A percentile compares a stretch with the other conserved stretches of the same genome.
These are phyloP conservation scores for Drosophila seclusa DNA, from an alignment of 2,888 invertebrate genomes.

Conservation along the genomic window DNA sequence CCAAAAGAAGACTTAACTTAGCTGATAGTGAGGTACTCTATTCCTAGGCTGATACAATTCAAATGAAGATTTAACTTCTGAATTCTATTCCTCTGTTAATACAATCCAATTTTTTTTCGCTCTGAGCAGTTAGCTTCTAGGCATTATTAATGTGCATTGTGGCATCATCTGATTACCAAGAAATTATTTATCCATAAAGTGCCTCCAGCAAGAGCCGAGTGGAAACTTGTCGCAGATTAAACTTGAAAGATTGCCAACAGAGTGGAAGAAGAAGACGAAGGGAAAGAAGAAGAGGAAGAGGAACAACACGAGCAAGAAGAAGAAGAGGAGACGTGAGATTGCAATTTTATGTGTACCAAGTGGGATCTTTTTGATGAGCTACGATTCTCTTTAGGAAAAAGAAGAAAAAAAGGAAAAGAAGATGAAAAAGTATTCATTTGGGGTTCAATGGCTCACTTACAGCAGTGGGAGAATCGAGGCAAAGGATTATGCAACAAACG, in stretches of 20 bases:
- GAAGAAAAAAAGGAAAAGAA: neutral
- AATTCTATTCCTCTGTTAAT: neutral
- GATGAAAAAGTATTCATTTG: constrained; percentile 45
- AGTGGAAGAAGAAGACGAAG: neutral
- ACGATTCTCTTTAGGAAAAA: constrained; percentile 8
- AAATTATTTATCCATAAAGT: constrained; percentile 57
- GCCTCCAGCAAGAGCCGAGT: constrained; percentile 2
- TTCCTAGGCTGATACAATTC: no score
- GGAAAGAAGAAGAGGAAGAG: constrained; percentile 25
- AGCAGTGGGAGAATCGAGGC: constrained; percentile 8
- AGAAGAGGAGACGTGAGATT: constrained; percentile 62
- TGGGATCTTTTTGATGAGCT: constrained; percentile 38
- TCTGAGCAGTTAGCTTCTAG: constrained; percentile 3
- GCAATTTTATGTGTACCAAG: constrained; percentile 72
- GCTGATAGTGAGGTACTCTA: neutral
- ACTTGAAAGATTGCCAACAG: constrained; percentile 65
- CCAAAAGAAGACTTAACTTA: neutral
- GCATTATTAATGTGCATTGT: constrained; percentile 14
- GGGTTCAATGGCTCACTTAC: constrained; percentile 65
- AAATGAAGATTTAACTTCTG: neutral
- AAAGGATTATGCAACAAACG: constrained; percentile 75
- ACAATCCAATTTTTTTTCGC: neutral
- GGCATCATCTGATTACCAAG: constrained; percentile 49
- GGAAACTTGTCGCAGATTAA: constrained; percentile 51
- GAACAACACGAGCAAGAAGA: constrained; percentile 10